Percentiles rank a stretch among this genome's conserved stretches.
Evolutionary conservation across 2,888 invertebrate species (phyloP).

Genomic region (Cerceris rybyensis): DNA sequence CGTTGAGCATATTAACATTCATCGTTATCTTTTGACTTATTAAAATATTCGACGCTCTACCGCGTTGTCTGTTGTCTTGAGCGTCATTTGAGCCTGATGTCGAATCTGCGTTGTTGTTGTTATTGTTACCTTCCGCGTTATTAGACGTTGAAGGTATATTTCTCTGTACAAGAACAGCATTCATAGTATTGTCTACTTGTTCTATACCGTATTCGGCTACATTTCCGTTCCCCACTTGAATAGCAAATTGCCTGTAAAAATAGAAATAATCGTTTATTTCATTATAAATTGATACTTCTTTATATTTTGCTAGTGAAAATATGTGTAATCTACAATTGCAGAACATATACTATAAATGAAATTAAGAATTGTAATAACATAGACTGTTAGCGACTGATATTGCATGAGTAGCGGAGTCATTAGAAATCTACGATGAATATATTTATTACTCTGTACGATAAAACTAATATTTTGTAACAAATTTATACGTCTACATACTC

Average conservation of each 20-base stretch:
- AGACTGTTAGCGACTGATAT: background rate
- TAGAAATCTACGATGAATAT: too few relatives aligned
- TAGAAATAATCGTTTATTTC: background rate
- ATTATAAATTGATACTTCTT: background rate
- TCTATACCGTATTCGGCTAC: slow-evolving; percentile 66
- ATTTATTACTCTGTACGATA: background rate
- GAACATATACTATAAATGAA: too few relatives aligned
- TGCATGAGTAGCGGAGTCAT: too few relatives aligned
- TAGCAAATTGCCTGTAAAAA: slow-evolving; percentile 65
- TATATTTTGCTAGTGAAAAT: too few relatives aligned
- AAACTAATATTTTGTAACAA: slow-evolving; percentile 7
- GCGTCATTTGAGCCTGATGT: slow-evolving; percentile 45
- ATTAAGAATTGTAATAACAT: background rate
- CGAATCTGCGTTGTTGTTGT: slow-evolving; percentile 23
- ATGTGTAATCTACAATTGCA: too few relatives aligned
- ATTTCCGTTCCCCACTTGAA: slow-evolving; percentile 61
- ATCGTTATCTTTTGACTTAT: slow-evolving; percentile 65
- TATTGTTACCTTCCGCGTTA: slow-evolving; percentile 25
- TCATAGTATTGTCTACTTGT: slow-evolving; percentile 69
- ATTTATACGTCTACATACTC: slow-evolving; percentile 61
- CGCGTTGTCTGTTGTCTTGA: slow-evolving; percentile 43
- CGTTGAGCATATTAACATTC: slow-evolving; percentile 65
- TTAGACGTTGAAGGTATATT: slow-evolving; percentile 52
- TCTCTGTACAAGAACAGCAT: slow-evolving; percentile 56
- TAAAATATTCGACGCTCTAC: slow-evolving; percentile 57